Evolutionary conservation across 2,113 vertebrate genomes (phyloP), one percentile per base, ranked within the genome.

Genomic region (Gallinago paraguaiae): DNA sequence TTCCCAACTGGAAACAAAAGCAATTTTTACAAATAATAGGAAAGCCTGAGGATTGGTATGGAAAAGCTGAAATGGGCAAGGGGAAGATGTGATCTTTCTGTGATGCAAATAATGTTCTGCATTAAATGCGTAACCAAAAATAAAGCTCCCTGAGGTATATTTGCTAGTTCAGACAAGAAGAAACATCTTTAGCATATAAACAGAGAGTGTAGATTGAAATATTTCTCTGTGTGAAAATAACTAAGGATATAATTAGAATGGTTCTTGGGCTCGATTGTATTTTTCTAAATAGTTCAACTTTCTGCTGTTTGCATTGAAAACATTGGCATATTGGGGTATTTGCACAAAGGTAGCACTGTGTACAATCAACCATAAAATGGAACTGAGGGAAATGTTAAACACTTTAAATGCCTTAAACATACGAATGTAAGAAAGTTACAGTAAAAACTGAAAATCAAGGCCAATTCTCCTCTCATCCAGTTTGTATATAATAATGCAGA

Each of bases 161-260:
- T 92, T 97, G 81, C 92, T 92, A 59, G 76, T 95, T 82, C 94
- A 96, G 94, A 97, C 86, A 96, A 90, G 94, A 95, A 83, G 74
- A 82, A 86, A 83, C 78, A 93, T 96, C 90, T 92, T 95, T 92
- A 95, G 90, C 90, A 91, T 80, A 77, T 86, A 95, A 97, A 96
- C 70, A 92, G 31, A 82, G 43, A 71, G 68, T 13, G 28, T 10
- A 33, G 79, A 94, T 35, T 71, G 90, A 91, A 96, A 71, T 89
- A 88, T 68, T 93, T 51, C 50, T 94, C 61, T 90, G 28, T 74
- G 65, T 79, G 59, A 90, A 92, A 96, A 96, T 86, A 97, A 81
- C 76, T 53, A 94, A 68, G 59, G 76, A 92, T 85, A 81, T 92
- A 96, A 96, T 93, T 96, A 89, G 54, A 18, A 35, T 35, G 31